These are phyloP conservation scores for Brachymystax lenok DNA, from an alignment of 2,797 vertebrate species.

Conservation along the genomic window DNA sequence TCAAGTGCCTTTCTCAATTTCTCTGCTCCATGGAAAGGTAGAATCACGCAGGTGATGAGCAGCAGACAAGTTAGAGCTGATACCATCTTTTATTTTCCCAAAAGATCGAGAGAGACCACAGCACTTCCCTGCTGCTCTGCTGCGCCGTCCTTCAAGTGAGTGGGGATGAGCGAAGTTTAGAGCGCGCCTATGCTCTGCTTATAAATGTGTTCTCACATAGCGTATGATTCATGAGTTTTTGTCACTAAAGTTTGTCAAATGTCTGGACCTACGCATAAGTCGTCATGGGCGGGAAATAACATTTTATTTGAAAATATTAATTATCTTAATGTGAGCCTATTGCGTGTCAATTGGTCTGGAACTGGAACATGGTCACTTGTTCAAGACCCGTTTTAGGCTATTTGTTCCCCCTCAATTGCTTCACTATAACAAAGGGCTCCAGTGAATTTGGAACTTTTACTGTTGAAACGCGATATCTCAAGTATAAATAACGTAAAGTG, in stretches of 20 bases:
- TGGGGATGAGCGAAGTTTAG: neutral
- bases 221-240: neutral
- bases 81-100: slow-evolving; percentile 54
- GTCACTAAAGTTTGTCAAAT: neutral
- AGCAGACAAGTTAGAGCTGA: slow-evolving; percentile 59
- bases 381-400: too few relatives aligned
- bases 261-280: neutral
- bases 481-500: too few relatives aligned
- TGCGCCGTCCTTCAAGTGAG: too few relatives aligned
- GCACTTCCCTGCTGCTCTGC: neutral
- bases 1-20: slow-evolving; percentile 76
- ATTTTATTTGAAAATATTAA: neutral
- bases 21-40: slow-evolving; percentile 71
- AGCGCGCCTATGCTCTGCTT: neutral
- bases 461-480: too few relatives aligned
- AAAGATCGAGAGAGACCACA: neutral
- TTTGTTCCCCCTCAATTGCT: too few relatives aligned
- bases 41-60: slow-evolving; percentile 68
- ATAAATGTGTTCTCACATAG: neutral
- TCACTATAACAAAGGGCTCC: too few relatives aligned
- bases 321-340: too few relatives aligned
- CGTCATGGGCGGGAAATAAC: neutral
- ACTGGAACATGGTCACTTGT: too few relatives aligned
- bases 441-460: too few relatives aligned
- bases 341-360: too few relatives aligned